These are phyloP conservation scores for Spodoptera exigua DNA, from an alignment of 2,888 invertebrate species.

Conservation along the genomic window DNA sequence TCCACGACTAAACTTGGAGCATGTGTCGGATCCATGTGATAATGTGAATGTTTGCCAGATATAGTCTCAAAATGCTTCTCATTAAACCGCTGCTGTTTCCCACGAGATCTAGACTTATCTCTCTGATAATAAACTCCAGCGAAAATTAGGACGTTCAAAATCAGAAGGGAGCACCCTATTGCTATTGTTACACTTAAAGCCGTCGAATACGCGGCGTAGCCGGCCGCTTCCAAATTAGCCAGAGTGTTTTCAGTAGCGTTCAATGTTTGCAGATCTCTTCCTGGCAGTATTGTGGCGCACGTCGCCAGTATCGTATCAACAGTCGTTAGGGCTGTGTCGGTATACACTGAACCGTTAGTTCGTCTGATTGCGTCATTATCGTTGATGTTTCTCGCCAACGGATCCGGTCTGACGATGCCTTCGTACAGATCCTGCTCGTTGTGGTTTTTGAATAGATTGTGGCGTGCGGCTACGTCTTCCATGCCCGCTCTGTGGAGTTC, in stretches of 20 bases:
- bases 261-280: constrained; percentile 84
- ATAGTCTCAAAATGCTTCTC: constrained; percentile 93
- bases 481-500: constrained; percentile 96
- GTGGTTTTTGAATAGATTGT: constrained; percentile 96
- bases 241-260: constrained; percentile 92
- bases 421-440: constrained; percentile 97
- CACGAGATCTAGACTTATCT: constrained; percentile 91
- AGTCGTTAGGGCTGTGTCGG: constrained; percentile 91
- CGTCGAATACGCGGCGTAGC: constrained; percentile 93
- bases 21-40: constrained; percentile 93
- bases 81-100: constrained; percentile 93
- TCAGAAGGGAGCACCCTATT: constrained; percentile 94
- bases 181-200: constrained; percentile 94
- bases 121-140: constrained; percentile 95
- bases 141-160: constrained; percentile 95
- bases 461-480: constrained; percentile 95
- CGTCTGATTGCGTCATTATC: constrained; percentile 90
- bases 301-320: constrained; percentile 92
- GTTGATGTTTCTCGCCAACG: constrained; percentile 91
- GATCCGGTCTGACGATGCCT: constrained; percentile 95
- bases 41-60: constrained; percentile 93
- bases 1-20: constrained; percentile 95
- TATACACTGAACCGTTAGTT: constrained; percentile 83
- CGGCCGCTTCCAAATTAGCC: constrained; percentile 94
- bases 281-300: constrained; percentile 91